phyloP scores from a whole-genome alignment of 2,888 invertebrate species.

The Ophioninae sp. region DNA sequence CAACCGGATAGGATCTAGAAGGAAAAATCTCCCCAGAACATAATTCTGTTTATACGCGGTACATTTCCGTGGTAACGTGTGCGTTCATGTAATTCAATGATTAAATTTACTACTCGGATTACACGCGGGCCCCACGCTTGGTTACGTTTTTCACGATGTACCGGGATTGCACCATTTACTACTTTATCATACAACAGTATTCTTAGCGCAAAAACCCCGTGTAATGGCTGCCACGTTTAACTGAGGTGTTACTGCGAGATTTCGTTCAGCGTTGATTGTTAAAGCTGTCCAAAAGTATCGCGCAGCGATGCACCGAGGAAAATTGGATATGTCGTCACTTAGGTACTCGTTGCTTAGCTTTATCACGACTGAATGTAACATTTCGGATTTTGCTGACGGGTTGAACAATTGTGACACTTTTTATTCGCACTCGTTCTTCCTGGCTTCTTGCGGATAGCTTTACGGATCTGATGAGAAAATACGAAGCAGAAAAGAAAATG shows the following conservation, averaged over 20 bases:
- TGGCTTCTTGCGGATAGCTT: neutral
- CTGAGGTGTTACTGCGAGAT: neutral
- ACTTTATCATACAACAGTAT: constrained; percentile 4
- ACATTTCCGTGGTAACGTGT: constrained; percentile 4
- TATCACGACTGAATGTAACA: neutral
- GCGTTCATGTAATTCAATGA: constrained; percentile 40
- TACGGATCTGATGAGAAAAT: neutral
- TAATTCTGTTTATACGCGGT: neutral
- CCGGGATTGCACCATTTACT: constrained; percentile 1
- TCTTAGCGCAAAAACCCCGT: neutral
- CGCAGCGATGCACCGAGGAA: neutral
- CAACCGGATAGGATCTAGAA: constrained; percentile 38
- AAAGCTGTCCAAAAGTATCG: neutral
- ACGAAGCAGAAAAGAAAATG: neutral
- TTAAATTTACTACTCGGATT: constrained; percentile 50
- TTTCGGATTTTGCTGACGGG: neutral
- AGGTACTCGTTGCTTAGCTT: neutral
- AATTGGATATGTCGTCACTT: neutral
- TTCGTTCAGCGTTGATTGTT: neutral
- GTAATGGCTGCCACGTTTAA: neutral
- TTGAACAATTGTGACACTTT: neutral
- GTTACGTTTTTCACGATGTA: constrained; percentile 18
- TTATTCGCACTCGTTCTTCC: neutral
- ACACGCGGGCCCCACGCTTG: constrained; percentile 12
- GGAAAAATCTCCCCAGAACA: constrained; percentile 19